Evolutionary conservation across 2,888 invertebrate genomes (phyloP), one percentile per base, ranked within the genome.

Genomic region (Odontomyia ornata): DNA sequence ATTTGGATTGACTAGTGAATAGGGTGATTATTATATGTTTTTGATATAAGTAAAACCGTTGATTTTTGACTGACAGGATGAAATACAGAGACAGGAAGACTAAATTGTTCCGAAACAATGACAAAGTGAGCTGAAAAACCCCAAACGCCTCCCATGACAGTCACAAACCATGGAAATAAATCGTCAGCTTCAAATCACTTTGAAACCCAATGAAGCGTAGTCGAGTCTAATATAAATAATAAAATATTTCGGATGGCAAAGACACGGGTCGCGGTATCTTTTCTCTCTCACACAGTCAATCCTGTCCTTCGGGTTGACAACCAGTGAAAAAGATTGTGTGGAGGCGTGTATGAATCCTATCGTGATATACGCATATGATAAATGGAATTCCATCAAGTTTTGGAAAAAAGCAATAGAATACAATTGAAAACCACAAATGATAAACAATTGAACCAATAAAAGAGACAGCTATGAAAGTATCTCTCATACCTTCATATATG

Each of bases 381-480:
- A 69, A 69, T 69, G 46, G 69, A 46, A 43, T 47, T 69, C 69
- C 69, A 47, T 69, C 47, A 69, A 46, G 47, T 47, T 69, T 36
- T 23, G 47, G 15, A 18, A 4, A n/a, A 23, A 69, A 47, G 69
- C 46, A 46, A 47, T 69, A 69, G 69, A 30, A 69, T 69, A 69
- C 69, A 69, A 46, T 69, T 46, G 69, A 69, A 69, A 69, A 46
- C 46, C 69, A 46, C 69, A 73, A 73, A 73, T 73, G 73, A 73
- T 73, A 73, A 73, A 57, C 57, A 73, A 60, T 57, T 72, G 52
- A 56, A 36, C 5, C 57, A 73, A 73, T 57, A 73, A 73, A 73
- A 73, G 43, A 30, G 60, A 43, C 60, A 73, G 36, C 73, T 27
- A 57, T 25, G 56, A 43, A 73, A 60, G 56, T 27, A 56, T 56